Evolutionary conservation across 2,113 vertebrate species (phyloP).

Genomic region (Psittacula cyanocephala): DNA sequence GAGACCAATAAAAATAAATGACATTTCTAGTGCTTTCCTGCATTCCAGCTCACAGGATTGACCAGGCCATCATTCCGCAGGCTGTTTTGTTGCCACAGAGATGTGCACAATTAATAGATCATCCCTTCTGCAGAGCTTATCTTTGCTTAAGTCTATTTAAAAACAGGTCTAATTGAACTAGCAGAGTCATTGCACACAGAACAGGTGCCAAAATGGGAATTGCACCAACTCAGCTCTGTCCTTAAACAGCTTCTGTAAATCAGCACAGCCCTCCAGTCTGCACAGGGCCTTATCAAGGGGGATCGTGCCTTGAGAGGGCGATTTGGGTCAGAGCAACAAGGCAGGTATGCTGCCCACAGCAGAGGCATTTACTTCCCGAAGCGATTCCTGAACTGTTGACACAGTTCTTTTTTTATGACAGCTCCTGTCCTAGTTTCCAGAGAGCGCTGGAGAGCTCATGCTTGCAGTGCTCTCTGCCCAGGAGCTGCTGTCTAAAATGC

Average conservation of each 20-base stretch:
- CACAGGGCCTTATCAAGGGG: not conserved
- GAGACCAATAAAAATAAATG: not conserved
- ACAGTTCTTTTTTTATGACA: constrained; percentile 30
- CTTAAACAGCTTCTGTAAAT: not conserved
- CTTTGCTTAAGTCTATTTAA: not conserved
- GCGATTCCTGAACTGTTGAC: constrained; percentile 50
- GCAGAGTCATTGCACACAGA: not conserved
- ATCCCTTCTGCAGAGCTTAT: not conserved
- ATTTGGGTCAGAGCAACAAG: not conserved
- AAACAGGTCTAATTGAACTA: not conserved
- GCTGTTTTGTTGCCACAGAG: not conserved
- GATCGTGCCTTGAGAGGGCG: rapidly evolving
- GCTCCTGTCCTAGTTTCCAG: constrained; percentile 49
- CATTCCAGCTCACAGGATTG: not conserved
- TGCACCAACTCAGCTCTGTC: not conserved
- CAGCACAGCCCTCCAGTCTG: not conserved
- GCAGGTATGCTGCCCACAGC: not conserved
- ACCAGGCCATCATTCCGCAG: not conserved
- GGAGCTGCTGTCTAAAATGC: not conserved
- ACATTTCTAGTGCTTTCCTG: not conserved
- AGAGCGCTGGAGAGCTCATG: not conserved
- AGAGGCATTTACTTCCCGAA: not conserved
- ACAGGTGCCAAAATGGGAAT: not conserved
- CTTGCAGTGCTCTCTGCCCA: not conserved
- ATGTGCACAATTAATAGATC: not conserved